Evolutionary conservation across 2,888 invertebrate species (phyloP).

Genomic region (Orthonevra nobilis): DNA sequence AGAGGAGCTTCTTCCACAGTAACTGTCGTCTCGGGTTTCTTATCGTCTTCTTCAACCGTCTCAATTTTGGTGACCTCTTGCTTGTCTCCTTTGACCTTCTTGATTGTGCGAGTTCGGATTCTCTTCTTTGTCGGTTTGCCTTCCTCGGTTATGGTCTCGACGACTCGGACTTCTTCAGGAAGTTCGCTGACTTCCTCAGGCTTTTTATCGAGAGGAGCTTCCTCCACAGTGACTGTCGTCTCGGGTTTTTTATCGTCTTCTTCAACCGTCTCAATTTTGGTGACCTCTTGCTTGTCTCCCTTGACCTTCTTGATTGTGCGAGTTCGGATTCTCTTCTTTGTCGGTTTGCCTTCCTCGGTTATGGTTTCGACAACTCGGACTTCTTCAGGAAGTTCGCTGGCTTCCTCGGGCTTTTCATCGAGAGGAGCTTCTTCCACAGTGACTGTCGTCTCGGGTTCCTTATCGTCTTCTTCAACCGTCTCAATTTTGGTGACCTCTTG

Average conservation of each 20-base stretch:
- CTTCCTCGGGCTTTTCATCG: constrained; percentile 69
- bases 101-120: constrained; percentile 76
- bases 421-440: constrained; percentile 73
- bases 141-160: constrained; percentile 63
- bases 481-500: constrained; percentile 75
- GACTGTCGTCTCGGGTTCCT: constrained; percentile 74
- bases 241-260: constrained; percentile 77
- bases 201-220: constrained; percentile 76
- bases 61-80: constrained; percentile 76
- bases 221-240: constrained; percentile 74
- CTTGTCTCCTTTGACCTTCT: constrained; percentile 73
- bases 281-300: constrained; percentile 74
- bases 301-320: constrained; percentile 71
- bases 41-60: constrained; percentile 75
- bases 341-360: constrained; percentile 71
- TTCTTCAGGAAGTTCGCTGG: constrained; percentile 70
- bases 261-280: constrained; percentile 75
- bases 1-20: constrained; percentile 70
- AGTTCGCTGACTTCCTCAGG: constrained; percentile 73
- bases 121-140: constrained; percentile 74
- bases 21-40: constrained; percentile 74
- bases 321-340: constrained; percentile 72
- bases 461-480: constrained; percentile 74
- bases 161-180: constrained; percentile 48
- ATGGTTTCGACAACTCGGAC: constrained; percentile 78